Evolutionary conservation across 2,888 invertebrate genomes (phyloP), one percentile per base, ranked within the genome.

Genomic region (Drosophila kuntzei): DNA sequence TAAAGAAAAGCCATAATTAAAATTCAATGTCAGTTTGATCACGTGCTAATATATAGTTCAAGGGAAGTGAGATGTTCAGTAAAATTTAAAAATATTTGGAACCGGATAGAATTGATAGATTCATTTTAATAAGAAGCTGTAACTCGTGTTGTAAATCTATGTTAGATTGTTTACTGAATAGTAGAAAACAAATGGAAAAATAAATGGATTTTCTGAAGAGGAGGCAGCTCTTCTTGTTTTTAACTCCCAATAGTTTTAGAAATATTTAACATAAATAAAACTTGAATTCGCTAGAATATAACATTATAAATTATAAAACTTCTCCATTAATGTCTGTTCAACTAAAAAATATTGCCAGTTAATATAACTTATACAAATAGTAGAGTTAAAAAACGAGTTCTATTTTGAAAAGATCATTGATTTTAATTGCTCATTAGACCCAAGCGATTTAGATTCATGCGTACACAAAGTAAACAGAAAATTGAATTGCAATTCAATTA

Each of bases 1-100:
- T 70, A 32, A 68, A 65, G 75, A 87, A 71, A 89, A 69, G 49
- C 53, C 61, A 67, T 89, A 78, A 82, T 84, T 61, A 62, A 59
- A 53, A 59, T 44, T 63, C 82, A 89, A 87, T 81, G 89, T 46
- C 87, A 73, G n/a, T 27, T 54, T 20, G 37, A 36, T 46, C 47
- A 77, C 49, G 29, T 44, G 25, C 27, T 32, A 1, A 16, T 14
- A 74, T 65, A 32, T 72, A 34, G 73, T 64, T 57, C 65, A 53
- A 44, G 50, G 32, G 18, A 22, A 36, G 25, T 5, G 49, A 54
- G 4, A 14, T 4, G 22, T 11, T 16, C 1, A 2, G 12, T 44
- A 9, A 29, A 20, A 18, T 20, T 43, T 12, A n/a, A 16, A 22
- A 44, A 18, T 6, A 39, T 29, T 50, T 27, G 27, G 4, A 29